Evolutionary conservation across 2,888 invertebrate genomes (phyloP).

Genomic region (Stramonita haemastoma): DNA sequence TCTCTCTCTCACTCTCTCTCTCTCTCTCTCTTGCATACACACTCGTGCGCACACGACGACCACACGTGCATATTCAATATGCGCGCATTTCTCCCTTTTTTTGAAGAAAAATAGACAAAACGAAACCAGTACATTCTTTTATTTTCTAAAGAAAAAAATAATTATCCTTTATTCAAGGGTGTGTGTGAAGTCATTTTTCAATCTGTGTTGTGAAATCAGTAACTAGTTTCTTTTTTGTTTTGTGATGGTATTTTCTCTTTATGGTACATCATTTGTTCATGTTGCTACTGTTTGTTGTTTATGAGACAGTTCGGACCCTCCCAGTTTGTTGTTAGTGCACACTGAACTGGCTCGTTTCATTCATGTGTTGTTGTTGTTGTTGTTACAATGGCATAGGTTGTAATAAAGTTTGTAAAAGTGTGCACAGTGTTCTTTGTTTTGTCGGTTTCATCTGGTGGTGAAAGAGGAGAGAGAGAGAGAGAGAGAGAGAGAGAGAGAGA

Average conservation of each 20-base stretch:
- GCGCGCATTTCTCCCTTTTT: too few species aligned
- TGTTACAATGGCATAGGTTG: constrained; percentile 29
- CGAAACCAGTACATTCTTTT: too few species aligned
- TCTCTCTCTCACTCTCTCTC: too few species aligned
- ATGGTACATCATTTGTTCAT: background rate
- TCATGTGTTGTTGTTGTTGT: background rate
- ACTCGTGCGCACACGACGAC: too few species aligned
- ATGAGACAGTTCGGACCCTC: background rate
- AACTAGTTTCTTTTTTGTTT: background rate
- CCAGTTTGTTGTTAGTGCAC: background rate
- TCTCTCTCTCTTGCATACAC: too few species aligned
- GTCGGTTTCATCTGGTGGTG: background rate
- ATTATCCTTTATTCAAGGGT: too few species aligned
- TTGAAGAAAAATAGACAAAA: too few species aligned
- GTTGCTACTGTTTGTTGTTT: background rate
- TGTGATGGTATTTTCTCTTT: background rate
- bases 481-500: too few species aligned
- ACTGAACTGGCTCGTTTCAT: background rate
- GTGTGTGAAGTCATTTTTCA: background rate
- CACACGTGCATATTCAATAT: too few species aligned
- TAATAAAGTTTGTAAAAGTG: constrained; percentile 29
- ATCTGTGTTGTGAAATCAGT: background rate
- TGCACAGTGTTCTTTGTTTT: background rate
- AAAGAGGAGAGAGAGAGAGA: too few species aligned
- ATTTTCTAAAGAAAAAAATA: too few species aligned